Evolutionary conservation across 2,113 vertebrate species (phyloP).

Genomic region (Typhlomys cinereus): DNA sequence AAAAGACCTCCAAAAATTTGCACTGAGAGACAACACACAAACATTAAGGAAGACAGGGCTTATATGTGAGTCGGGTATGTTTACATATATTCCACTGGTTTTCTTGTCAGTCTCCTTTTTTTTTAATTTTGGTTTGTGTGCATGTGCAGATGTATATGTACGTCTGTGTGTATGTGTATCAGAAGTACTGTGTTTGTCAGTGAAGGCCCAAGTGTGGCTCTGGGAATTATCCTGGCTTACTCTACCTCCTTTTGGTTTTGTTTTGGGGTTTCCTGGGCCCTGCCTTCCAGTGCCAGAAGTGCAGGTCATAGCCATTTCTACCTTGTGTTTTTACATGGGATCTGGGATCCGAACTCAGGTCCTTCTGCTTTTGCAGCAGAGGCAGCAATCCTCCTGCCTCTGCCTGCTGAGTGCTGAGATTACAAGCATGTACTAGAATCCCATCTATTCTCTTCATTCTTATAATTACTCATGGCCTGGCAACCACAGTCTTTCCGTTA

Average conservation of each 20-base stretch:
- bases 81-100: no score
- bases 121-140: not conserved
- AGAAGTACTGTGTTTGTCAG: no score
- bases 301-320: no score
- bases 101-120: no score
- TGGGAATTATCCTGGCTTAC: no score
- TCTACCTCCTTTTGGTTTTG: not conserved
- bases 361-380: no score
- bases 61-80: not conserved
- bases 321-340: no score
- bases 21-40: not conserved
- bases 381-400: not conserved
- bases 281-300: no score
- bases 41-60: not conserved
- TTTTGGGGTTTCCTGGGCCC: not conserved
- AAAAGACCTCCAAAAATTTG: not conserved
- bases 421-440: not conserved
- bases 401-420: not conserved
- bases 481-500: not conserved
- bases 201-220: no score
- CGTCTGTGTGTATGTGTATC: no score
- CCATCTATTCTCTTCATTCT: not conserved
- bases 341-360: no score
- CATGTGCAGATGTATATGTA: no score
- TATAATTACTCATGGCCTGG: not conserved